Conservation (phyloP, 2,888 invertebrate genomes). For the Perdita meconis region DNA sequence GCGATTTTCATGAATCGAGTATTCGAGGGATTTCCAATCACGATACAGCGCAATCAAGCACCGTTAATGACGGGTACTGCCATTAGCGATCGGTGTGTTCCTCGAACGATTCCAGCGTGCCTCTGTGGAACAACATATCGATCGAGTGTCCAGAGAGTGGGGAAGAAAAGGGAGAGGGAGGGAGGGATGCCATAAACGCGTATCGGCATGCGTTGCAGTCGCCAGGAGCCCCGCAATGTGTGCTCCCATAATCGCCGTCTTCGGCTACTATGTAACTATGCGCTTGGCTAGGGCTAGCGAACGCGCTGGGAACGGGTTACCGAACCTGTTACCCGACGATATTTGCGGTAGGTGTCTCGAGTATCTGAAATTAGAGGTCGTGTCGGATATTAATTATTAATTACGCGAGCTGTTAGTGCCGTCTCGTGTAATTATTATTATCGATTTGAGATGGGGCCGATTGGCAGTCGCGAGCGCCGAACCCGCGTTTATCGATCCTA, state of each 20-base stretch:
- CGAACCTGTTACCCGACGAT: conserved; percentile 41
- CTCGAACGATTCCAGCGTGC: conserved; percentile 39
- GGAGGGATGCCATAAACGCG: conserved; percentile 43
- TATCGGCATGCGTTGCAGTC: conserved; percentile 29
- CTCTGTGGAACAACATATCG: conserved; percentile 49
- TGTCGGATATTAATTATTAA: conserved; percentile 50
- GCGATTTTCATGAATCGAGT: conserved; percentile 37
- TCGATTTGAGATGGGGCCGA: conserved; percentile 33
- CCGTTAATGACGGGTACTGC: conserved; percentile 59
- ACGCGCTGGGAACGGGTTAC: conserved; percentile 23
- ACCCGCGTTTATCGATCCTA: conserved; percentile 42
- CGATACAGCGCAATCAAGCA: conserved; percentile 54
- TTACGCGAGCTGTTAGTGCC: conserved; percentile 41
- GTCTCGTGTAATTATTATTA: conserved; percentile 52
- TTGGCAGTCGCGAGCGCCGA: conserved; percentile 34
- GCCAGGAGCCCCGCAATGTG: conserved; percentile 10
- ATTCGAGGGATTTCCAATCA: conserved; percentile 43
- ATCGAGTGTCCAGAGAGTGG: conserved; percentile 37
- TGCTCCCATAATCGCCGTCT: conserved; percentile 46
- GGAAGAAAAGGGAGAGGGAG: neutral
- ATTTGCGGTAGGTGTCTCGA: conserved; percentile 13
- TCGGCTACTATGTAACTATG: conserved; percentile 26
- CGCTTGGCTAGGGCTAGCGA: neutral
- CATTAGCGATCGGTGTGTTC: conserved; percentile 58
- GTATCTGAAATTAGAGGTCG: conserved; percentile 42